Base-by-base conservation (phyloP, 2,797 vertebrate genomes). In the Anguilla megastoma region DNA sequence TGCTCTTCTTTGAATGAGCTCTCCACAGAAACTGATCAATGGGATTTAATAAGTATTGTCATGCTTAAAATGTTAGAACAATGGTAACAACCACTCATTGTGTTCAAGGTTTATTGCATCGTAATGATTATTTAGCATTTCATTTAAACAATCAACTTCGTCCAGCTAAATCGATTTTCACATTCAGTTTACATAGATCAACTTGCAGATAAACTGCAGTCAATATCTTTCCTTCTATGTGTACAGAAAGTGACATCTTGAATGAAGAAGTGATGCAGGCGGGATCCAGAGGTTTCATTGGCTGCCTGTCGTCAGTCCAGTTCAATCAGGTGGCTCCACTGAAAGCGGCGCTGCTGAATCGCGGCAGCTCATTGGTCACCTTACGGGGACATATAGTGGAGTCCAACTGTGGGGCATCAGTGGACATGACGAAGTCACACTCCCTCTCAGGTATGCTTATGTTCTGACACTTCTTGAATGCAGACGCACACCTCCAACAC, bases 261-360 rank as follows among this genome's bases (percentile, higher is more conserved):
- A 96, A 97, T 88, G 91, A 95, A 24, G 96, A 97, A 87, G 94
- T 97, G 50, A 92, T 94, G 82, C 95, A 93, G 86, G 97, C 96
- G 0, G 97, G 96, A n/a, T 89, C 90, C 3, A 89, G 94, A 27
- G 97, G 97, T 60, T 98, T 98, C 89, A 87, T 94, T 27, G 97
- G 97, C 50, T 98, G 97, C 90, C 93, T 98, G 85, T 97, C 97
- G 27, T 97, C 97, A 10, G 97, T 98, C 6, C 97, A 96, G 87
- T 98, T 97, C 92, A 98, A 98, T 89, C 96, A 97, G 9, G 66
- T 97, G 3, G 95, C 96, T 30, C 97, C 97, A 0, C 88, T 98
- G 87, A 98, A 98, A 89, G 97, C 96, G 24, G 97, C 96, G 5
- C 90, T 98, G 27, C 95, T 97, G 10, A 97, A 98, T n/a, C 91